Evolutionary conservation across 2,797 vertebrate species (phyloP).

Genomic region (Brotula barbata): DNA sequence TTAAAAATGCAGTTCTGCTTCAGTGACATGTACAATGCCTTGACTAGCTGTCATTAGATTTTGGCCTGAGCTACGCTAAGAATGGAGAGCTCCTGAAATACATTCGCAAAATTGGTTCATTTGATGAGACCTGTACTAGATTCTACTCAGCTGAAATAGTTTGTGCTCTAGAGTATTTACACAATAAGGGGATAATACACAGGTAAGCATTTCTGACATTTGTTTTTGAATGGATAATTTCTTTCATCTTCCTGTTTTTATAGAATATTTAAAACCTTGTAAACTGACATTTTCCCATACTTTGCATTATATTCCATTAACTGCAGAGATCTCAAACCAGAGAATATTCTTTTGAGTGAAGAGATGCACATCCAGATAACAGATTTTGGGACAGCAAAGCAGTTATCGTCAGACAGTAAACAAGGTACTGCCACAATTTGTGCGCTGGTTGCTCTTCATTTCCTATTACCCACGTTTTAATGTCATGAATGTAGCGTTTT

Average conservation of each 20-base stretch:
- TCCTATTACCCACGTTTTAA: not conserved
- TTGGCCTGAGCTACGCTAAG: slow-evolving; percentile 99
- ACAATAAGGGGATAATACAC: slow-evolving; percentile 98
- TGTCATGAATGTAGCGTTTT: not conserved
- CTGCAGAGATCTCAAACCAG: slow-evolving; percentile 97
- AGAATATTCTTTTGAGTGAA: slow-evolving; percentile 98
- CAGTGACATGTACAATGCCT: slow-evolving; percentile 69
- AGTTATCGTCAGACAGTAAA: slow-evolving; percentile 93
- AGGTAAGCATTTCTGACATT: slow-evolving; percentile 78
- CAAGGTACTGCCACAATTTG: slow-evolving; percentile 80
- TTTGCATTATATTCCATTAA: slow-evolving; percentile 30
- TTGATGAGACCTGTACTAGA: slow-evolving; percentile 98
- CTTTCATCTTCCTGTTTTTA: not conserved
- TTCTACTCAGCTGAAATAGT: slow-evolving; percentile 99
- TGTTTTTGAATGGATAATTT: not conserved
- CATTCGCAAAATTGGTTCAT: slow-evolving; percentile 99
- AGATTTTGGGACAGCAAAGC: slow-evolving; percentile 98
- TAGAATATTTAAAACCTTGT: not conserved
- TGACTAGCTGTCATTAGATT: slow-evolving; percentile 87
- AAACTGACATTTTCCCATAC: not conserved
- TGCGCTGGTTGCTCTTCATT: not conserved
- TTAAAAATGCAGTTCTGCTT: too few relatives aligned
- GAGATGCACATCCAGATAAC: slow-evolving; percentile 99
- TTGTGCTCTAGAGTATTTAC: slow-evolving; percentile 94
- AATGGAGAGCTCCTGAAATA: slow-evolving; percentile 98